A percentile compares a stretch with the other conserved stretches of the same genome.
These are phyloP conservation scores for Drosophila sproati DNA, from an alignment of 1,140 invertebrate genomes.

Conservation along the genomic window DNA sequence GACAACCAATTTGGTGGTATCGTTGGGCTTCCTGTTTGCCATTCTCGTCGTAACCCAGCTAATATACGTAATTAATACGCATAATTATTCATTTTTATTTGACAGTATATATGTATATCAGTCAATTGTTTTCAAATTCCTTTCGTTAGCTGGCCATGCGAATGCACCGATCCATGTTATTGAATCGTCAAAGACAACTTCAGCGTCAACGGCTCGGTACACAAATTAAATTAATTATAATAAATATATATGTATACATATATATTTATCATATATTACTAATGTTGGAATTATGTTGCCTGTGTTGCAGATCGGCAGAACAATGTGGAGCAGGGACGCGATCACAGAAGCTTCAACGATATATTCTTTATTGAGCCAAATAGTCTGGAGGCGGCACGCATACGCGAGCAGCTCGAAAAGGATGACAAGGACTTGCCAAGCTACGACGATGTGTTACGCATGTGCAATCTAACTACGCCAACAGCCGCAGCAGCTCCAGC, in stretches of 20 bases:
- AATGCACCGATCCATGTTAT: conserved; percentile 50
- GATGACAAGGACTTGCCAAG: conserved; percentile 81
- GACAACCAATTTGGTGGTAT: conserved; percentile 47
- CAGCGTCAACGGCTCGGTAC: conserved; percentile 30
- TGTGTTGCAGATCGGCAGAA: conserved; percentile 75
- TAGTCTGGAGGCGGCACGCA: conserved; percentile 71
- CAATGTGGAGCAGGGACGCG: conserved; percentile 60
- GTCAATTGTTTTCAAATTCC: conserved; percentile 29
- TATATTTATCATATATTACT: background rate
- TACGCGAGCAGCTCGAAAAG: conserved; percentile 77
- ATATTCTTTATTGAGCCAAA: conserved; percentile 78
- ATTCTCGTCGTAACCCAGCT: conserved; percentile 45
- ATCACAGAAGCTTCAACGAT: conserved; percentile 61
- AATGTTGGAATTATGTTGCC: background rate
- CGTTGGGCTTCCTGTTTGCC: conserved; percentile 62
- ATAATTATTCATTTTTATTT: background rate
- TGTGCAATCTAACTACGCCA: conserved; percentile 69
- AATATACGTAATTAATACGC: conserved; percentile 60
- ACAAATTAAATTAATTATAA: background rate
- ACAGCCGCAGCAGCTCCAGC: conserved; percentile 49
- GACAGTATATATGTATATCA: background rate
- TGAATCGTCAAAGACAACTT: conserved; percentile 44
- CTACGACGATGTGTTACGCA: conserved; percentile 83
- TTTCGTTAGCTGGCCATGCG: conserved; percentile 67
- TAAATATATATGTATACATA: background rate